These are phyloP conservation scores for Cancer borealis DNA, from an alignment of 2,888 invertebrate genomes.

Conservation along the genomic window DNA sequence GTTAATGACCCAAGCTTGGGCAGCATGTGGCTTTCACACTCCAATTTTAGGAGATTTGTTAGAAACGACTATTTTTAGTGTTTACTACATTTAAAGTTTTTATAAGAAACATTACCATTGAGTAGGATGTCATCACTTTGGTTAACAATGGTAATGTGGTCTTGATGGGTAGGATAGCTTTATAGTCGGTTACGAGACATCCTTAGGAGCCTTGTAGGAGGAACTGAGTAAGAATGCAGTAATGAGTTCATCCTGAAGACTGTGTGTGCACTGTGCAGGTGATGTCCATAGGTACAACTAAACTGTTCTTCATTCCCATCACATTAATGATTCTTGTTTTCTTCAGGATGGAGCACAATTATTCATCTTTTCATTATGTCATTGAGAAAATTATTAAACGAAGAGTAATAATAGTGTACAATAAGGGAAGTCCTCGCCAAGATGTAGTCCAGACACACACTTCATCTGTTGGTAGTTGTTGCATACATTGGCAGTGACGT, in stretches of 20 bases:
- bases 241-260: not conserved
- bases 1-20: conserved; percentile 69
- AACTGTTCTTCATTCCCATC: conserved; percentile 7
- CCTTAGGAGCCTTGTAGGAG: conserved; percentile 41
- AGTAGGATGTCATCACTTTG: conserved; percentile 49
- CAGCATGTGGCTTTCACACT: conserved; percentile 71
- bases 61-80: conserved; percentile 68
- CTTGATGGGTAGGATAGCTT: conserved; percentile 58
- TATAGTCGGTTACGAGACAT: conserved; percentile 46
- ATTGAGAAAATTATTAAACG: not conserved
- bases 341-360: conserved; percentile 11
- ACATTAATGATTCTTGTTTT: not conserved
- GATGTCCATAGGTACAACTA: not conserved
- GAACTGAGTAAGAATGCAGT: conserved; percentile 40
- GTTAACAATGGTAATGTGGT: conserved; percentile 46
- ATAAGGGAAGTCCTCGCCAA: not conserved
- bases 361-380: not conserved
- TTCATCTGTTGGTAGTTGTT: not conserved
- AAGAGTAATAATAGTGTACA: not conserved
- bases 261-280: not conserved
- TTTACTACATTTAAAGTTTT: conserved; percentile 64
- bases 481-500: not conserved
- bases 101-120: conserved; percentile 54
- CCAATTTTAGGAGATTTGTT: conserved; percentile 61
- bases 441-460: not conserved